Evolutionary conservation across 2,113 vertebrate genomes (phyloP), one percentile per base, ranked within the genome.

Genomic region (Anarrhichthys ocellatus): DNA sequence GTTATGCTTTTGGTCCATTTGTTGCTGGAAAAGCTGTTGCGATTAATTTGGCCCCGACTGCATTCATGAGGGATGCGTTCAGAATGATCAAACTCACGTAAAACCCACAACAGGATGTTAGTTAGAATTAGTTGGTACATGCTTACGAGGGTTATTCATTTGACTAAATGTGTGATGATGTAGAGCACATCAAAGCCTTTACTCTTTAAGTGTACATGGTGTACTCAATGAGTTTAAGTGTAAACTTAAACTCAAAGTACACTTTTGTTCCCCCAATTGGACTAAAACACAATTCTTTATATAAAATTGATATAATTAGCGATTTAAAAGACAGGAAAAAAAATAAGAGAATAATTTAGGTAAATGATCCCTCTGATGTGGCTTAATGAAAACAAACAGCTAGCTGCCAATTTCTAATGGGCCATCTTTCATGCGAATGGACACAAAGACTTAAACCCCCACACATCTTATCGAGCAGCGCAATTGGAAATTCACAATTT

Each of bases 301-400:
- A 34, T 34, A 5, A 6, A 6, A 34, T 6, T 74, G 52, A 79
- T 24, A 63, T 84, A 87, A 90, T 87, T 74, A 78, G 61, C 73
- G 67, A 36, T 91, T 82, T 76, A 82, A 82, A 82, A 81, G 24
- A 73, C 11, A 24, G 65, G 29, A 29, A 73, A 73, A 83, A 65
- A 73, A 80, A 81, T 70, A 88, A 77, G 76, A 61, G 88, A 88
- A 93, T 93, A 92, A 89, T 94, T 93, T 93, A 92, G 89, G 89
- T 91, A 92, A 94, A 93, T 92, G 56, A 91, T 83, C 85, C 62
- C 91, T 94, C 89, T 93, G 94, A 93, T 93, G 90, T 94, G 73
- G 85, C 67, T 69, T 90, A 89, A 93, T 93, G 81, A 93, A 93
- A 92, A 92, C 91, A 89, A 92, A 90, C 87, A 86, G 83, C 72